Evolutionary conservation across 2,797 vertebrate species (phyloP).

Genomic region (Jordanella pulchra): DNA sequence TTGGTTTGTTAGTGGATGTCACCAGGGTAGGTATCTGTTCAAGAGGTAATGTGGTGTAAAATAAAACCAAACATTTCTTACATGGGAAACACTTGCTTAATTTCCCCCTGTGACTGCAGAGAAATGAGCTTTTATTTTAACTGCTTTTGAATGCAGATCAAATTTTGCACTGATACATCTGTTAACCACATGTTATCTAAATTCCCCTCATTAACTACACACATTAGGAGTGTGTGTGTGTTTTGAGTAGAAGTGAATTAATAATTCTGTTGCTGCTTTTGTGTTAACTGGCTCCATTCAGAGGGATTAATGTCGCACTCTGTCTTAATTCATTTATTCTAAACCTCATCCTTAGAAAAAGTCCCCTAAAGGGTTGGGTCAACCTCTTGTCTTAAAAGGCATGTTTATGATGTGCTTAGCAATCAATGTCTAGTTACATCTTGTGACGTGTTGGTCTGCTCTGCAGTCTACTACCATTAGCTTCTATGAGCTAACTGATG

Average conservation of each 20-base stretch:
- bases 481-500: conserved; percentile 52
- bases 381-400: conserved; percentile 33
- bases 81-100: conserved; percentile 3
- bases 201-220: conserved; percentile 36
- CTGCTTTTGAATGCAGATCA: conserved; percentile 30
- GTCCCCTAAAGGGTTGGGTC: conserved; percentile 33
- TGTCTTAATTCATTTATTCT: conserved; percentile 16
- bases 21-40: background rate
- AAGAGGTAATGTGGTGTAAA: background rate
- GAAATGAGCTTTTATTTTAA: conserved; percentile 34
- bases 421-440: conserved; percentile 13
- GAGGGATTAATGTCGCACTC: conserved; percentile 42
- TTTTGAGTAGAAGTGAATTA: conserved; percentile 15
- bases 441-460: conserved; percentile 19
- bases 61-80: conserved; percentile 4
- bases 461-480: conserved; percentile 20
- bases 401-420: conserved; percentile 42
- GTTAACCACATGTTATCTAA: conserved; percentile 67
- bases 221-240: conserved; percentile 35
- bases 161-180: conserved; percentile 59
- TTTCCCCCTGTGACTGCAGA: conserved; percentile 16
- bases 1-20: background rate
- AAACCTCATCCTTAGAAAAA: conserved; percentile 29
- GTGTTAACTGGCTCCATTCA: conserved; percentile 26
- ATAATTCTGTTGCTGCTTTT: conserved; percentile 22